Percentiles rank a stretch among this genome's conserved stretches.
Conservation (phyloP, 2,797 vertebrate genomes). For the Tokudaia muenninki region DNA sequence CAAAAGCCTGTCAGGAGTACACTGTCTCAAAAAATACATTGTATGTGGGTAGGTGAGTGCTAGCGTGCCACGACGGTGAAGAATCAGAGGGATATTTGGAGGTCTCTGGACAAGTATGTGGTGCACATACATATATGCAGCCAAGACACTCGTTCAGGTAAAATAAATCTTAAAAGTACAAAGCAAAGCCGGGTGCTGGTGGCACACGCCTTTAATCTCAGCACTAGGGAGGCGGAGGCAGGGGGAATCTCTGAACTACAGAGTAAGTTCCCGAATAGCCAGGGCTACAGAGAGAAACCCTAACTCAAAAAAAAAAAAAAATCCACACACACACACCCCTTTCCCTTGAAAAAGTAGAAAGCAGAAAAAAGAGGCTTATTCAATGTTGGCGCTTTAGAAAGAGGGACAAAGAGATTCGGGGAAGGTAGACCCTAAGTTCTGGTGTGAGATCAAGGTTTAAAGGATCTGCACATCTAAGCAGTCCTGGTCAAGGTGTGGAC, state of each 20-base stretch:
- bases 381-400: not conserved
- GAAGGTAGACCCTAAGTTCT: not conserved
- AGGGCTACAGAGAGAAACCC: not conserved
- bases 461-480: not conserved
- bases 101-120: not conserved
- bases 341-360: not conserved
- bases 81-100: no score
- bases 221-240: not conserved
- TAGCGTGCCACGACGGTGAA: not conserved
- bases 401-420: not conserved
- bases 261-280: not conserved
- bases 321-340: no score
- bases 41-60: not conserved
- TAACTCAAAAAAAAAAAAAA: no score
- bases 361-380: not conserved
- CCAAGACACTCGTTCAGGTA: not conserved
- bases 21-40: not conserved
- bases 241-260: not conserved
- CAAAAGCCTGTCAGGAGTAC: not conserved
- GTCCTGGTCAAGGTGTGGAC: not conserved
- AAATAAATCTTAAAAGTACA: not conserved
- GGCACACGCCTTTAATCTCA: not conserved
- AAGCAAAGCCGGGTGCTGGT: not conserved
- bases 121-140: not conserved
- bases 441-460: not conserved